phyloP scores from a whole-genome alignment of 92 coral and sea anemone species.

The Palythoa grandiflora region DNA sequence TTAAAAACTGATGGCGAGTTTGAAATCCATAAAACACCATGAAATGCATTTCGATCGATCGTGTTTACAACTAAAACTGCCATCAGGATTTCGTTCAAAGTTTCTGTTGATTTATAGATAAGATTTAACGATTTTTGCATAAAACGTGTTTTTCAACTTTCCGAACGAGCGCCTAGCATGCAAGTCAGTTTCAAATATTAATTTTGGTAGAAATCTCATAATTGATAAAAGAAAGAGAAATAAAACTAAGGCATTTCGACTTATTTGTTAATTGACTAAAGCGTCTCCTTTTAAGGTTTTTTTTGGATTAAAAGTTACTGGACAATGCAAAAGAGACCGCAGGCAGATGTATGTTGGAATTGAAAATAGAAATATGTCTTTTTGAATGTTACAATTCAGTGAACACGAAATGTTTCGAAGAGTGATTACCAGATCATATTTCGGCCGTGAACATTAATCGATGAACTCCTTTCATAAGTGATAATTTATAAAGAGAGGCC shows the following conservation, averaged over 20 bases:
- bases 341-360: neutral
- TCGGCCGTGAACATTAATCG: neutral
- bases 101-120: no score
- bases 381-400: constrained; percentile 1
- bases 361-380: neutral
- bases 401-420: neutral
- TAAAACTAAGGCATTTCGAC: neutral
- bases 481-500: neutral
- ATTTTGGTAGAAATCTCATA: neutral
- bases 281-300: constrained; percentile 30
- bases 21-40: no score
- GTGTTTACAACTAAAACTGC: no score
- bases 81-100: no score
- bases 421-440: neutral
- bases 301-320: neutral
- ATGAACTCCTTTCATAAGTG: neutral
- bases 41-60: no score
- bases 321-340: neutral
- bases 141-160: no score
- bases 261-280: neutral
- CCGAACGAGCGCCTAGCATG: neutral
- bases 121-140: no score
- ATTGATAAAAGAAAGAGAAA: neutral
- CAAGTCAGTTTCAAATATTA: neutral
- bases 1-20: neutral